Evolutionary conservation across 2,113 vertebrate genomes (phyloP), one percentile per base, ranked within the genome.

Genomic region (Phalacrocorax aristotelis): DNA sequence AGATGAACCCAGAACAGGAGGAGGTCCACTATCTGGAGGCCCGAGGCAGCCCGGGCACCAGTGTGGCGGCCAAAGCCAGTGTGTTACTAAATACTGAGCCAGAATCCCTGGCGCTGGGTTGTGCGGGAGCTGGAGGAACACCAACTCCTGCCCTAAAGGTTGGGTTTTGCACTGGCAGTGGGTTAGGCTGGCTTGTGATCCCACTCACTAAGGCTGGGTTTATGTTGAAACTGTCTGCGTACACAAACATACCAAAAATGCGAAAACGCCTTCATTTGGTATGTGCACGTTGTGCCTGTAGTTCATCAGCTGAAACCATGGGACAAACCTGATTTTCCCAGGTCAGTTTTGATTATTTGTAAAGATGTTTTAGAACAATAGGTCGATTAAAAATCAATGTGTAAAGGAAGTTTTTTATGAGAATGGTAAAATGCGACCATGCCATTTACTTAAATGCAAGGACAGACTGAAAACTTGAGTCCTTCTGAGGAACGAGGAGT

Each of bases 111-210:
- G 22, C 0, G 1, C 34, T 32, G 76, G 30, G n/a, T 18, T 11
- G 60, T 19, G 68, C 1, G 3, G 81, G 54, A 69, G 36, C 49
- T 13, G 19, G 29, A 27, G 11, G 36, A 42, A 42, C 29, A 26
- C 7, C 0, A 2, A 22, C 61, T 38, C 40, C 26, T 62, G 70
- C 62, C 69, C 26, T 16, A 1, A 15, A 0, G 7, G 0, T 5
- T 0, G 9, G 27, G 78, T 34, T 70, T 44, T 25, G 70, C 7
- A 2, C 14, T 12, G 34, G 0, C 9, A 49, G 23, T 34, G 48
- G 18, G 15, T 48, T 30, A 4, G 38, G 20, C 60, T 64, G 40
- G 15, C 38, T 36, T 48, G 6, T 9, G n/a, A 23, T 34, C 44
- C 0, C 1, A 57, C 55, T 13, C 15, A 3, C 26, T 14, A 0